Percentiles rank a stretch among this genome's conserved stretches.
Conservation (phyloP, 2,888 invertebrate genomes). For the Eristalinus aeneus region DNA sequence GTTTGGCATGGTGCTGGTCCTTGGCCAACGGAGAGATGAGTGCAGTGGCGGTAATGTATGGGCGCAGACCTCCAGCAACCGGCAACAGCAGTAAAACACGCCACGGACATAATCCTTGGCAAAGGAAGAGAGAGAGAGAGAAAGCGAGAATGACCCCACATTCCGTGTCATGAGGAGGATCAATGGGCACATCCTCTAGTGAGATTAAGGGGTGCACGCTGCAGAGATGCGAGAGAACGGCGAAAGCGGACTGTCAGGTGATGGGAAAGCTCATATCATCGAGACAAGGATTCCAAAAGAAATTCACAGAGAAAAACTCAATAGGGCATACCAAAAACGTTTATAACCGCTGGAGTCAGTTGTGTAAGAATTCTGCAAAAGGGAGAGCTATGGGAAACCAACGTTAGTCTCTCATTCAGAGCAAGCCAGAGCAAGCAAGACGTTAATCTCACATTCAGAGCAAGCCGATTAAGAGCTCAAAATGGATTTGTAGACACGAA, state of each 20-base stretch:
- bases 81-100: conserved; percentile 53
- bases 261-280: not conserved
- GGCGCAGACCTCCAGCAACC: conserved; percentile 17
- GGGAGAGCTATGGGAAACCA: no score
- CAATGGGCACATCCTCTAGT: conserved; percentile 43
- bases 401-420: no score
- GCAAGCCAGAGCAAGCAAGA: no score
- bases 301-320: no score
- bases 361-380: no score
- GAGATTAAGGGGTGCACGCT: conserved; percentile 28
- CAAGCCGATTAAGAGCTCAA: no score
- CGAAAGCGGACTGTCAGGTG: not conserved
- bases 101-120: conserved; percentile 53
- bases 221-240: not conserved
- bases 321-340: no score
- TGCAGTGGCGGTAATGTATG: conserved; percentile 24
- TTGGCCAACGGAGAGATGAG: conserved; percentile 16
- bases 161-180: conserved; percentile 51
- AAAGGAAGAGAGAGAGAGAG: not conserved
- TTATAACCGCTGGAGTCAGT: no score
- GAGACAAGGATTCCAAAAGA: no score
- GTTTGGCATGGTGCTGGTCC: not conserved
- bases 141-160: conserved; percentile 20
- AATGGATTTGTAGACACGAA: no score
- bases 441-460: no score